Evolutionary conservation across 2,888 invertebrate species (phyloP).

Genomic region (Clunio marinus): DNA sequence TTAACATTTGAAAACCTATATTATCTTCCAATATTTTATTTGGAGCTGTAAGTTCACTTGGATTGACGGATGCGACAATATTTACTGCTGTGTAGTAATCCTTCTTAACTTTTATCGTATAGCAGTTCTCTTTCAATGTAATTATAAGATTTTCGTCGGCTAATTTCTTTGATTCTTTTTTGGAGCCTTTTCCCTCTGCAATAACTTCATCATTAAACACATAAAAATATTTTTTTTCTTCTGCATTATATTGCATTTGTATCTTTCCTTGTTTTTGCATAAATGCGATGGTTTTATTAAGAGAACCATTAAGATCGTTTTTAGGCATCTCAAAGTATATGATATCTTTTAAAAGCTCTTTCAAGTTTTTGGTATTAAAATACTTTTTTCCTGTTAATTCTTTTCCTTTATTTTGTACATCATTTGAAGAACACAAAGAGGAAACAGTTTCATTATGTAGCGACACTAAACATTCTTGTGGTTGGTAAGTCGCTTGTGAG

Average conservation of each 20-base stretch:
- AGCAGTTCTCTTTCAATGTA: conserved; percentile 51
- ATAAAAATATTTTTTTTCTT: background rate
- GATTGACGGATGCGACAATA: background rate
- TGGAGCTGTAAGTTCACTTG: background rate
- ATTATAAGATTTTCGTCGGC: conserved; percentile 12
- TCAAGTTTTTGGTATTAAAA: background rate
- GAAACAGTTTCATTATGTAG: background rate
- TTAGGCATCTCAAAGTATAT: conserved; percentile 11
- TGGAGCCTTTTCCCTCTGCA: conserved; percentile 12
- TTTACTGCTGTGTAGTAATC: background rate
- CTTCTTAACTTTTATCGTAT: conserved; percentile 50
- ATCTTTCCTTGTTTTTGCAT: conserved; percentile 24
- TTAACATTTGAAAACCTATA: conserved; percentile 57
- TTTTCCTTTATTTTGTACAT: background rate
- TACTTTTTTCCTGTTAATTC: background rate
- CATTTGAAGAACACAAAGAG: background rate
- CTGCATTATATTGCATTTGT: conserved; percentile 6
- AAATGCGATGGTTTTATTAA: background rate
- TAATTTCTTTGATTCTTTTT: conserved; percentile 18
- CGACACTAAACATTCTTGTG: background rate
- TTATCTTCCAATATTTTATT: conserved; percentile 42
- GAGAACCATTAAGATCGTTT: background rate
- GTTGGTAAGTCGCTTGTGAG: conserved; percentile 59
- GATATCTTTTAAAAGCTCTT: conserved; percentile 14
- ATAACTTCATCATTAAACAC: conserved; percentile 23